These are phyloP conservation scores for Glaucopsyche alexis DNA, from an alignment of 2,888 invertebrate genomes.

Conservation along the genomic window DNA sequence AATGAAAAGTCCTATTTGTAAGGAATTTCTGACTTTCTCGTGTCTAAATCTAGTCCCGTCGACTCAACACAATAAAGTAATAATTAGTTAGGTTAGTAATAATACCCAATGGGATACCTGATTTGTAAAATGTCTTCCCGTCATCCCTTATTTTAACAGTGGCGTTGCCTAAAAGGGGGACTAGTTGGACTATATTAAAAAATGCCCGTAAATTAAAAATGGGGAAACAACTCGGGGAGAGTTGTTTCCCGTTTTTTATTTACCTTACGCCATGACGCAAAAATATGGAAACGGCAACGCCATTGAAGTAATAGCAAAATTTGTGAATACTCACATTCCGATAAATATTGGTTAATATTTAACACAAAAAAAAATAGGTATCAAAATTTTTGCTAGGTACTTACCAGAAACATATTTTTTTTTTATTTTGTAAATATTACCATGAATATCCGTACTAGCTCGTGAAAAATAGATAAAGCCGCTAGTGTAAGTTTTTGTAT, in stretches of 20 bases:
- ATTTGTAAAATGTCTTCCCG: background rate
- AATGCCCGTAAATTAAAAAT: too few relatives aligned
- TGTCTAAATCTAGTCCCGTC: conserved; percentile 22
- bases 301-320: too few relatives aligned
- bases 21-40: background rate
- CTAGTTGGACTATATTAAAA: too few relatives aligned
- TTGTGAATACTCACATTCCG: conserved; percentile 4
- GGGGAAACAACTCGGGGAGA: too few relatives aligned
- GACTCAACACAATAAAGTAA: background rate
- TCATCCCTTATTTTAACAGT: background rate
- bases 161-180: too few relatives aligned
- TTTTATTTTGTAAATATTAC: background rate
- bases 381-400: too few relatives aligned
- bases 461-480: background rate
- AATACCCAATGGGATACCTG: background rate
- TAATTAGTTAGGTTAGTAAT: background rate
- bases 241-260: too few relatives aligned
- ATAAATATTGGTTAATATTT: background rate
- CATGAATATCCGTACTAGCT: background rate
- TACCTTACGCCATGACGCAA: too few relatives aligned
- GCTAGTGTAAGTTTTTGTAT: background rate
- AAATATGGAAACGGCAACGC: too few relatives aligned
- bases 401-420: too few relatives aligned
- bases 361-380: background rate
- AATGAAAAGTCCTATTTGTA: background rate